Evolutionary conservation across 2,888 invertebrate species (phyloP).

Genomic region (Chrysotoxum bicinctum): DNA sequence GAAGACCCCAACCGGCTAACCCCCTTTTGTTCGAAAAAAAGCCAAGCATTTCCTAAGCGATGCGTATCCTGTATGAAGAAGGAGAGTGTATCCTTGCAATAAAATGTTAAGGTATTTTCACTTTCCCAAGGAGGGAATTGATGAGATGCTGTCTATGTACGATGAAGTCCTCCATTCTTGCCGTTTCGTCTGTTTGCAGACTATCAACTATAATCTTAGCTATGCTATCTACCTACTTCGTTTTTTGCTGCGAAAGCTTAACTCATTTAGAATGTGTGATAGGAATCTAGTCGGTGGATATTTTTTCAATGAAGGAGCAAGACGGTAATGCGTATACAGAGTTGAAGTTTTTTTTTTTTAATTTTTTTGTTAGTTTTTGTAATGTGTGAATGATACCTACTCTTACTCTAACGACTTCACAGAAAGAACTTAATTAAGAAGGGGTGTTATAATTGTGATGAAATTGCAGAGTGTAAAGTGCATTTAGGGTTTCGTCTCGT

Average conservation of each 20-base stretch:
- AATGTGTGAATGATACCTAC: slow-evolving; percentile 66
- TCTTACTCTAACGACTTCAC: slow-evolving; percentile 49
- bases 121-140: slow-evolving; percentile 35
- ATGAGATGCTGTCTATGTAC: slow-evolving; percentile 59
- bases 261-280: slow-evolving; percentile 67
- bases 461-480: slow-evolving; percentile 5
- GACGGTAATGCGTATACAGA: neutral
- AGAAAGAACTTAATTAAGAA: slow-evolving; percentile 44
- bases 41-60: neutral
- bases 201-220: slow-evolving; percentile 7
- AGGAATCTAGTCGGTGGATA: slow-evolving; percentile 44
- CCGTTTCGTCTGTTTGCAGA: slow-evolving; percentile 42
- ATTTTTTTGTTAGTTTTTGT: neutral
- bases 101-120: slow-evolving; percentile 27
- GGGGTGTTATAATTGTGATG: slow-evolving; percentile 4
- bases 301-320: slow-evolving; percentile 8
- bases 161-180: slow-evolving; percentile 43
- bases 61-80: neutral
- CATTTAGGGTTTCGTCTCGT: slow-evolving; percentile 30
- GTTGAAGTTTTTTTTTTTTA: neutral
- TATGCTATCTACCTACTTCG: slow-evolving; percentile 12
- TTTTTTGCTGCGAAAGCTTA: neutral
- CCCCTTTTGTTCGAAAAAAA: neutral
- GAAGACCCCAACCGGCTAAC: neutral
- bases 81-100: neutral